Percentiles rank a stretch among this genome's conserved stretches.
These are phyloP conservation scores for Andrena marginata DNA, from an alignment of 2,888 invertebrate species.

Conservation along the genomic window DNA sequence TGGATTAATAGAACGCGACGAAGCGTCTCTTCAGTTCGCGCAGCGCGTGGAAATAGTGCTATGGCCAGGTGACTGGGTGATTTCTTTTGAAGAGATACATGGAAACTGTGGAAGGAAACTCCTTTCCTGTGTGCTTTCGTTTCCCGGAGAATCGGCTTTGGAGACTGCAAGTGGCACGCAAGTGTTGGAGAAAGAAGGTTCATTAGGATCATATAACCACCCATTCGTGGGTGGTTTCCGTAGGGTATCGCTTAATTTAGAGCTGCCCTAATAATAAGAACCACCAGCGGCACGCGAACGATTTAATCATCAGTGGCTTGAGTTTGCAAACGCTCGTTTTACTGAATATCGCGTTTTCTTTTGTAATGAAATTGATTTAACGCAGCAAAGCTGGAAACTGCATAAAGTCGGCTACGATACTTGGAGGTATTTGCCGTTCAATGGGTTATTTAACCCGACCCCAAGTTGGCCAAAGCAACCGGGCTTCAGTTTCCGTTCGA, in stretches of 20 bases:
- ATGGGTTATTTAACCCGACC: constrained; percentile 39
- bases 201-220: no score
- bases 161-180: no score
- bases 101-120: no score
- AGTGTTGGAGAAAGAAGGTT: no score
- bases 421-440: constrained; percentile 26
- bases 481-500: constrained; percentile 1
- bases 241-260: no score
- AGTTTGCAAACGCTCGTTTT: constrained; percentile 15
- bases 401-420: background rate
- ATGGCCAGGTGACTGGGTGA: no score
- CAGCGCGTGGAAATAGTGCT: background rate
- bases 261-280: no score
- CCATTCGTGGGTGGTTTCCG: no score
- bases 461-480: constrained; percentile 6
- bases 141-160: no score
- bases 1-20: constrained; percentile 39
- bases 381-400: background rate
- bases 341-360: background rate
- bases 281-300: no score
- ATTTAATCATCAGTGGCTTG: background rate
- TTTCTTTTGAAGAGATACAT: no score
- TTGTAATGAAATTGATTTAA: constrained; percentile 6
- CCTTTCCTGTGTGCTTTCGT: no score
- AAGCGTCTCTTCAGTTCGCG: background rate